phyloP scores from a whole-genome alignment of 2,888 invertebrate genomes.

The Cephus runcator region DNA sequence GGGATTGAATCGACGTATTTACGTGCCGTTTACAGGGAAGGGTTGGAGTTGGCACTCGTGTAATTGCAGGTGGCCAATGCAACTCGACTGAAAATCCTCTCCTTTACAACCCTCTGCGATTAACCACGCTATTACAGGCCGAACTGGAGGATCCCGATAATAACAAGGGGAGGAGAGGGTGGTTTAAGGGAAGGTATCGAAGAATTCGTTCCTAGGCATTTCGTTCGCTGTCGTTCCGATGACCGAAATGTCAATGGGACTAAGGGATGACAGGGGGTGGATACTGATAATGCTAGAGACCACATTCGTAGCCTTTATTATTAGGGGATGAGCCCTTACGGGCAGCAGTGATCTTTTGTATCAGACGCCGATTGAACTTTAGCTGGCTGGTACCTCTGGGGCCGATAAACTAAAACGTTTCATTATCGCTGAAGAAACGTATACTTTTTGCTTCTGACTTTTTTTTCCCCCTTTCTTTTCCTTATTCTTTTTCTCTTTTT shows the following conservation, averaged over 20 bases:
- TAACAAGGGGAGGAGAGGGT: no score
- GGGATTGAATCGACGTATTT: slow-evolving; percentile 67
- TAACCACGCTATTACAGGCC: no score
- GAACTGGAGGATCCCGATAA: no score
- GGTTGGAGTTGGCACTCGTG: slow-evolving; percentile 58
- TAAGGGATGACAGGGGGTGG: not conserved
- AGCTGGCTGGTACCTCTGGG: slow-evolving; percentile 37
- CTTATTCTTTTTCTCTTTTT: slow-evolving; percentile 1
- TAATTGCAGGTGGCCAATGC: slow-evolving; percentile 53
- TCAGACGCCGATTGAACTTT: slow-evolving; percentile 45
- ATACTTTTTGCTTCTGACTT: no score
- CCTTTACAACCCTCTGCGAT: not conserved
- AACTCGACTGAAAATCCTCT: slow-evolving; percentile 40
- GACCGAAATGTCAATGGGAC: not conserved
- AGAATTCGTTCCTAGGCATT: no score
- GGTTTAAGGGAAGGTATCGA: no score
- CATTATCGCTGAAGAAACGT: slow-evolving; percentile 41
- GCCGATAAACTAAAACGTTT: slow-evolving; percentile 55
- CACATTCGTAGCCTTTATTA: slow-evolving; percentile 20
- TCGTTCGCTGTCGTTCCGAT: no score
- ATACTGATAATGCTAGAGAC: slow-evolving; percentile 19
- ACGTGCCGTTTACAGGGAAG: slow-evolving; percentile 62
- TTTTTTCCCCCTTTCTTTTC: no score
- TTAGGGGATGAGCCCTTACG: not conserved
- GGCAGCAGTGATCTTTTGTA: slow-evolving; percentile 23